Base-by-base conservation (phyloP, 2,888 invertebrate species). In the Xanthorhoe designata region DNA sequence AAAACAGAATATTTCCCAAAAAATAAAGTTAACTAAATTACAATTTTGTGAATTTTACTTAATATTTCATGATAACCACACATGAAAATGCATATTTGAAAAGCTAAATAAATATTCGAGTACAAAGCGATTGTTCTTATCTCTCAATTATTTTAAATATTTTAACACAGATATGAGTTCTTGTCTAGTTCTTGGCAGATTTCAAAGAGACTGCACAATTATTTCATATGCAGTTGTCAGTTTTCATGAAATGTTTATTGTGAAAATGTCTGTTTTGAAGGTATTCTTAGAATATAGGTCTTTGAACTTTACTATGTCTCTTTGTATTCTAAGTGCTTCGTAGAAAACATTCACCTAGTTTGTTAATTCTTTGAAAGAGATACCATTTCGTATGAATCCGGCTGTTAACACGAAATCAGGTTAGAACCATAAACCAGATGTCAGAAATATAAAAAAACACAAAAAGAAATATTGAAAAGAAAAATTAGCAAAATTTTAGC, bases 301-400 rank as follows among this genome's bases (percentile, higher is more conserved):
- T 59, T 59, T 64, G 60, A 68, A 74, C 73, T 70, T 64, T 69
- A 54, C 45, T n/a, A 13, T 42, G 13, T n/a, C 7, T 15, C 17
- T 47, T 47, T 47, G 47, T 45, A 1, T 45, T 45, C 45, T 47
- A 47, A 15, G 47, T 47, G 47, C 8, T 13, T 4, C 13, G 38
- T 42, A 13, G 38, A 42, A 42, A 42, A 38, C 10, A 38, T 42
- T 42, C 38, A 42, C 38, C 38, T 42, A 42, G 13, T 13, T 13
- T 42, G 38, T 42, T 42, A 13, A 42, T 42, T 42, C 38, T 13
- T 3, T 4, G 38, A 42, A 42, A 13, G 13, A 42, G 38, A 42
- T 42, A 42, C 38, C 38, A 13, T 42, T 38, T 42, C 13, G 38
- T 42, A 13, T 3, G 13, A 13, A 2, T 13, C 38, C 13, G 38